Evolutionary conservation across 2,797 vertebrate species (phyloP).

Genomic region (Sphenopsis melanotis): DNA sequence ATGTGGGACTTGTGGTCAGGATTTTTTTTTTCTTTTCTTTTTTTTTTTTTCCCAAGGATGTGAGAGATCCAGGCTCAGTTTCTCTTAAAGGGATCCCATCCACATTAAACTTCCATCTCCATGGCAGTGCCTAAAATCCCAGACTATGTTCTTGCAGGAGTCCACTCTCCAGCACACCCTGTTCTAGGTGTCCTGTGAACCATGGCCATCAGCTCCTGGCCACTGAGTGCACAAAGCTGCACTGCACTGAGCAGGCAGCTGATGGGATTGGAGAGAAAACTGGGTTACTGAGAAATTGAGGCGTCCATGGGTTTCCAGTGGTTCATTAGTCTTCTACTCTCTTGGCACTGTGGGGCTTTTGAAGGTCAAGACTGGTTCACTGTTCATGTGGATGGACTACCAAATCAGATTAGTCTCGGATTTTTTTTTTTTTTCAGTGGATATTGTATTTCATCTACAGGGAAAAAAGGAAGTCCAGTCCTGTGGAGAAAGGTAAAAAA

Average conservation of each 20-base stretch:
- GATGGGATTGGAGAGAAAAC: not conserved
- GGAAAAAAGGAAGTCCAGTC: not conserved
- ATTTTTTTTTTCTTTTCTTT: not conserved
- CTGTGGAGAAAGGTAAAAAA: not conserved
- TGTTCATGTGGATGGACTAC: not conserved
- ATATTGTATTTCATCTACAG: not conserved
- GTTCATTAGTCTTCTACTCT: not conserved
- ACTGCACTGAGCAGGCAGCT: not conserved
- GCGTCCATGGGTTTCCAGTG: not conserved
- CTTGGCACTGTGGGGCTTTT: not conserved
- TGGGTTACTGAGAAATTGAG: not conserved
- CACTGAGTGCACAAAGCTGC: too few relatives aligned
- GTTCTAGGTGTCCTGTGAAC: not conserved
- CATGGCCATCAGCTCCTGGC: not conserved
- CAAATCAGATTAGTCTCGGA: not conserved
- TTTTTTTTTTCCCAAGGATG: too few relatives aligned
- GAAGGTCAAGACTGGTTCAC: not conserved
- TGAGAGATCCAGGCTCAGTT: not conserved
- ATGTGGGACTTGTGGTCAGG: accelerated
- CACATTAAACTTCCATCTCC: not conserved
- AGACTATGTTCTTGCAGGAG: not conserved
- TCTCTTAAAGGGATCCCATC: not conserved
- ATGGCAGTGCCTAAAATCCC: not conserved
- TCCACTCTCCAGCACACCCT: not conserved
- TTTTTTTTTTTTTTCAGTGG: not conserved